Evolutionary conservation across 2,113 vertebrate species (phyloP).

Genomic region (Sinocyclocheilus grahami): DNA sequence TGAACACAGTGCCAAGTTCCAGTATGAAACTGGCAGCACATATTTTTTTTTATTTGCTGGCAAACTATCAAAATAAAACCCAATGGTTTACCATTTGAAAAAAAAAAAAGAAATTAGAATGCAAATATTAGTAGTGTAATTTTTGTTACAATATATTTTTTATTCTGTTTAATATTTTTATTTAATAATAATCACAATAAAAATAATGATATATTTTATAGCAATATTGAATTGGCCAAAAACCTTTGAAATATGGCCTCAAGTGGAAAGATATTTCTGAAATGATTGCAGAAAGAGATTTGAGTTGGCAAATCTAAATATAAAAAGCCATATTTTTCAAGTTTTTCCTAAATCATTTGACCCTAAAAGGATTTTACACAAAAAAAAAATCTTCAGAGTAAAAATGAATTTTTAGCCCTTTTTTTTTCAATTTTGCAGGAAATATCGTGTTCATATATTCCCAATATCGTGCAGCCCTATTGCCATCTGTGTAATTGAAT

Average conservation of each 20-base stretch:
- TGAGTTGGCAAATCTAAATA: neutral
- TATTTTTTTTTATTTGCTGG: too few species aligned
- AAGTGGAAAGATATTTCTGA: neutral
- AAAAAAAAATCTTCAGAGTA: too few species aligned
- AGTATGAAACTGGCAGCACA: too few species aligned
- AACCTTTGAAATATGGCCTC: neutral
- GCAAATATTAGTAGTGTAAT: too few species aligned
- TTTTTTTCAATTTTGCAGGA: neutral
- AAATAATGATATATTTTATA: neutral
- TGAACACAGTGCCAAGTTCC: too few species aligned
- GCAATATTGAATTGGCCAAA: neutral
- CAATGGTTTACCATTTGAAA: neutral
- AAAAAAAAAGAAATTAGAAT: neutral
- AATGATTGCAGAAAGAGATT: neutral
- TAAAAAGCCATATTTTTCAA: neutral
- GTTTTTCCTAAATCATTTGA: neutral
- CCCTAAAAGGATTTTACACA: neutral
- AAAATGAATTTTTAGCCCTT: too few species aligned
- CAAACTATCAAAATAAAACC: too few species aligned
- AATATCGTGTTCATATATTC: too few species aligned
- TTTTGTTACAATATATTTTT: neutral
- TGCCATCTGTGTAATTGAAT: slow-evolving; percentile 4
- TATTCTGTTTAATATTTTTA: neutral
- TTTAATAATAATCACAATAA: neutral
- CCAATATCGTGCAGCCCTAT: neutral